These are phyloP conservation scores for Aphis craccivora DNA, from an alignment of 1,140 invertebrate genomes.

Conservation along the genomic window DNA sequence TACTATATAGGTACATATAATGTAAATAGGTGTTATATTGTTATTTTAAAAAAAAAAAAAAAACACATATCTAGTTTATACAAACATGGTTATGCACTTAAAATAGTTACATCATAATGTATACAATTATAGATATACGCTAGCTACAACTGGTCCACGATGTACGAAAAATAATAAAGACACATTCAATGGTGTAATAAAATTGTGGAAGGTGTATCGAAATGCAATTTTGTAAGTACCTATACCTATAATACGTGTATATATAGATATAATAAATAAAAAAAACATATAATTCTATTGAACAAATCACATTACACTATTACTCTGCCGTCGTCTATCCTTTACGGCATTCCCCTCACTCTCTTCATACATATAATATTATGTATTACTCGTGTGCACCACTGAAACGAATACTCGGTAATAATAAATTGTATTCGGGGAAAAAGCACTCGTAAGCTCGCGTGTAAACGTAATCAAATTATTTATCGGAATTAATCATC, in stretches of 20 bases:
- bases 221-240: conserved; percentile 36
- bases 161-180: conserved; percentile 29
- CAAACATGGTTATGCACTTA: conserved; percentile 27
- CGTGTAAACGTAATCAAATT: neutral
- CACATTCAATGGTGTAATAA: conserved; percentile 6
- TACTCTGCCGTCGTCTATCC: neutral
- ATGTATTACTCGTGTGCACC: neutral
- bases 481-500: neutral
- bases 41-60: neutral
- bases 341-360: neutral
- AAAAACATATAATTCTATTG: conserved; percentile 37
- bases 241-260: neutral
- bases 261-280: neutral
- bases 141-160: neutral
- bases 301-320: conserved; percentile 35
- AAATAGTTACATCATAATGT: neutral
- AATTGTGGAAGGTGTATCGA: conserved; percentile 21
- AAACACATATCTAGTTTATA: neutral
- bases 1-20: neutral
- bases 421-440: neutral
- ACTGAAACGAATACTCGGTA: neutral
- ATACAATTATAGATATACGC: too few species aligned
- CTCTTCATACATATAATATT: neutral
- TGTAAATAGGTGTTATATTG: neutral
- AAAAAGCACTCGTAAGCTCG: neutral